Conservation (phyloP, 2,888 invertebrate species). For the Folsomia candida region DNA sequence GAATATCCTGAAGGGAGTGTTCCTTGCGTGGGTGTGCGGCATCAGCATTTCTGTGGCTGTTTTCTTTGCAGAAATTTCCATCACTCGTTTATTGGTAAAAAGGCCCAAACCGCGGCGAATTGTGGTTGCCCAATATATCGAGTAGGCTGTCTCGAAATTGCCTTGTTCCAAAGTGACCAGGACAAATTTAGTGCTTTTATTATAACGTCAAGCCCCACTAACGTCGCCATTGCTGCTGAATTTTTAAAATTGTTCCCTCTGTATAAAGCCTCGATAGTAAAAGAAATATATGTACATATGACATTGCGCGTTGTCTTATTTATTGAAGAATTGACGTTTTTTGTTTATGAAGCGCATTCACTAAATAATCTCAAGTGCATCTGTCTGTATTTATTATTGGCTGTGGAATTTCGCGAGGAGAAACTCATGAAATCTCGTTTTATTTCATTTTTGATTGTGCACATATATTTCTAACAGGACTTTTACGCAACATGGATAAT, state of each 20-base stretch:
- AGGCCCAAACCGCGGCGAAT: neutral
- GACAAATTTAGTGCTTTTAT: neutral
- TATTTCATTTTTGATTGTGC: too few relatives aligned
- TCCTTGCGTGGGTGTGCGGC: constrained; percentile 11
- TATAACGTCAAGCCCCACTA: neutral
- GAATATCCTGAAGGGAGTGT: constrained; percentile 10
- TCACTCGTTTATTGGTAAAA: neutral
- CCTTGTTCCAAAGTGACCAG: neutral
- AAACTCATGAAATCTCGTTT: too few relatives aligned
- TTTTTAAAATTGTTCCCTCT: neutral
- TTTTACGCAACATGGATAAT: too few relatives aligned
- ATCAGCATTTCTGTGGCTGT: neutral
- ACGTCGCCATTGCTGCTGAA: neutral
- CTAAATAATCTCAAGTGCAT: too few relatives aligned
- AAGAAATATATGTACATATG: too few relatives aligned
- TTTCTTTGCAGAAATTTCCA: neutral
- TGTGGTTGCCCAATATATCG: neutral
- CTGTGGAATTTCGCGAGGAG: too few relatives aligned
- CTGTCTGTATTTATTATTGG: too few relatives aligned
- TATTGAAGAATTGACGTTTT: too few relatives aligned
- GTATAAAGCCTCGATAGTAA: too few relatives aligned
- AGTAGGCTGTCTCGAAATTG: neutral
- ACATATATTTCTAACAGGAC: too few relatives aligned
- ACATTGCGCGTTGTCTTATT: too few relatives aligned
- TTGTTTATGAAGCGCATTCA: too few relatives aligned